A percentile compares a stretch with the other conserved stretches of the same genome.
phyloP scores from a whole-genome alignment of 2,888 invertebrate genomes.

The Spisula solida region DNA sequence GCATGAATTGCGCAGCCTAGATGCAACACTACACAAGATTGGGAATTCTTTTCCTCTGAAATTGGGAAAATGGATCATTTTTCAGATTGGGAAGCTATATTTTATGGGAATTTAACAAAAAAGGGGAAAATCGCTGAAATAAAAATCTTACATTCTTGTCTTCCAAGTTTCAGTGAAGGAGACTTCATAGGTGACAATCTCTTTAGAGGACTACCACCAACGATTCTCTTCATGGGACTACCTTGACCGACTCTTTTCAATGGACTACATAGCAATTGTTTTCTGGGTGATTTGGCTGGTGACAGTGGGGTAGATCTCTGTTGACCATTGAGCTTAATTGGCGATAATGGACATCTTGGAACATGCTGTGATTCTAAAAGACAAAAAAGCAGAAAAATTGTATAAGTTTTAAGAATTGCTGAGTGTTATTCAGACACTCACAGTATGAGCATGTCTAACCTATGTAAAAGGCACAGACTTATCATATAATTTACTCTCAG shows the following conservation, averaged over 20 bases:
- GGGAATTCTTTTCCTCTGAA: no score
- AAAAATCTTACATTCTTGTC: conserved; percentile 54
- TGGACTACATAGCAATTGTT: neutral
- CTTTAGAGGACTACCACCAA: conserved; percentile 12
- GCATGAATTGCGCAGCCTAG: no score
- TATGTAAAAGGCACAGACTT: no score
- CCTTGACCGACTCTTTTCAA: neutral
- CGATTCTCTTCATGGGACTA: neutral
- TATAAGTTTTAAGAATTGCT: no score
- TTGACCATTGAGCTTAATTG: conserved; percentile 24
- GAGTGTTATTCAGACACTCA: no score
- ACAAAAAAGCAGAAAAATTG: neutral
- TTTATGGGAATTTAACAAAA: no score
- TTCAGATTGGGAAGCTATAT: no score
- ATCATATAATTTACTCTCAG: no score
- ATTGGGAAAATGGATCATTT: no score
- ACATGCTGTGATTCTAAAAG: neutral
- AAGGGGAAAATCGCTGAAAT: no score
- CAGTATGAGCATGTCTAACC: no score
- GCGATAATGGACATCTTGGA: conserved; percentile 31
- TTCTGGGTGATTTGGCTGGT: conserved; percentile 29
- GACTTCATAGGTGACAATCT: conserved; percentile 34
- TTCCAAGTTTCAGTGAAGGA: conserved; percentile 51
- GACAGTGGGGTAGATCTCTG: neutral
- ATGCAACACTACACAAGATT: no score